Conservation (phyloP, 1,140 invertebrate species). For the Agrypnia vestita region DNA sequence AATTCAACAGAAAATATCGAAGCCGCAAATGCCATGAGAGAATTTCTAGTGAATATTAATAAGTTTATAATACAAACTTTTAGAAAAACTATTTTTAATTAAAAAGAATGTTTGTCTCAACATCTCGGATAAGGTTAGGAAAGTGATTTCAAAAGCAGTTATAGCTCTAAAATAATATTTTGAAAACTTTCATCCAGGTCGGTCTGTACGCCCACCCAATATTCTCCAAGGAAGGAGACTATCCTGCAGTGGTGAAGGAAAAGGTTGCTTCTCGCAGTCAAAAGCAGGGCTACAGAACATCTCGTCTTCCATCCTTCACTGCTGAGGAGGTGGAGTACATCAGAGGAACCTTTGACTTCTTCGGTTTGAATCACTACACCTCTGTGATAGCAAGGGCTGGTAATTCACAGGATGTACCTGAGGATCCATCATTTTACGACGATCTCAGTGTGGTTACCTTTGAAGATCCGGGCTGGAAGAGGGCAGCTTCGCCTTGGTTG, state of each 20-base stretch:
- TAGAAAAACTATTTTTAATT: no score
- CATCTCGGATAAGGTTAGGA: no score
- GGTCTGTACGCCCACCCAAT: conserved; percentile 64
- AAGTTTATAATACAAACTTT: no score
- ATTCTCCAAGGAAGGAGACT: conserved; percentile 63
- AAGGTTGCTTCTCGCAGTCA: conserved; percentile 63
- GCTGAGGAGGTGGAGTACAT: conserved; percentile 73
- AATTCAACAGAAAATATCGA: conserved; percentile 65
- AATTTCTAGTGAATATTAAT: conserved; percentile 69
- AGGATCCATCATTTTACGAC: conserved; percentile 48
- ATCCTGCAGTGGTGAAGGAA: conserved; percentile 63
- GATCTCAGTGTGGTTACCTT: conserved; percentile 41
- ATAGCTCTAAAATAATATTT: no score
- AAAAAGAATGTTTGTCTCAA: no score
- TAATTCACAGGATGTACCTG: conserved; percentile 2
- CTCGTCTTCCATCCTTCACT: conserved; percentile 64
- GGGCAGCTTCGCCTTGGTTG: conserved; percentile 53
- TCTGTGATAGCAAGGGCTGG: conserved; percentile 48
- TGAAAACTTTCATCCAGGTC: conserved; percentile 56
- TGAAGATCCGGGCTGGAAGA: conserved; percentile 45
- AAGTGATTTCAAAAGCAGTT: no score
- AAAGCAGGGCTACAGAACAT: conserved; percentile 62
- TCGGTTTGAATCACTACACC: conserved; percentile 62
- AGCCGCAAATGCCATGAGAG: conserved; percentile 70
- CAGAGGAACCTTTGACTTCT: conserved; percentile 69